Conservation (phyloP, 2,113 vertebrate genomes). For the Rhineura floridana region DNA sequence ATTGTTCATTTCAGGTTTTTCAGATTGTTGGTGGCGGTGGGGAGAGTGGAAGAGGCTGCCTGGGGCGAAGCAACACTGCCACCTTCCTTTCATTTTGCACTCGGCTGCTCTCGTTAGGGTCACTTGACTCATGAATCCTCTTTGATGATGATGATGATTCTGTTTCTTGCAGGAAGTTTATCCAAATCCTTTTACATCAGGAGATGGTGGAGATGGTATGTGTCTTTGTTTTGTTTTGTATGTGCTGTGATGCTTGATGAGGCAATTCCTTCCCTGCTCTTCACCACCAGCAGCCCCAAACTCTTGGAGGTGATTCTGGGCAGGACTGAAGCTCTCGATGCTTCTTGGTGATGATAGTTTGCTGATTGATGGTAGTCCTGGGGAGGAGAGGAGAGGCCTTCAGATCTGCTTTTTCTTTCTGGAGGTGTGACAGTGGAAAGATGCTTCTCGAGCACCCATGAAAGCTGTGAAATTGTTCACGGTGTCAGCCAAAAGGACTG, state of each 20-base stretch:
- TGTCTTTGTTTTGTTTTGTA: background rate
- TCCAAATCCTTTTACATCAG: constrained; percentile 93
- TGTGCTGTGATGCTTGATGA: background rate
- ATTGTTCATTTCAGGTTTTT: background rate
- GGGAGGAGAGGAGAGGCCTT: background rate
- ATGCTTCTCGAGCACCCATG: background rate
- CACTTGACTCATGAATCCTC: background rate
- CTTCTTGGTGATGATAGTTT: too few relatives aligned
- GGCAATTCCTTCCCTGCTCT: background rate
- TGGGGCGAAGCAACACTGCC: constrained; percentile 43
- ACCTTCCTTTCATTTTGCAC: constrained; percentile 50
- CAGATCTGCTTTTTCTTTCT: background rate
- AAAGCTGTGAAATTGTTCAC: background rate
- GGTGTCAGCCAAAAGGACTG: background rate
- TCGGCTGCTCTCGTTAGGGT: constrained; percentile 34
- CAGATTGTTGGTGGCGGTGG: background rate
- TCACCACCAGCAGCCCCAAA: background rate
- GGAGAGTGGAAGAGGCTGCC: background rate
- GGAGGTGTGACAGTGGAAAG: background rate
- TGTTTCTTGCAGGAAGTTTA: constrained; percentile 85
- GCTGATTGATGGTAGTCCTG: background rate
- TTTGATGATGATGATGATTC: background rate
- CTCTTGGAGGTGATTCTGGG: background rate
- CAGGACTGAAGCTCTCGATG: background rate
- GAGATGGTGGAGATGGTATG: constrained; percentile 90